Percentiles rank a stretch among this genome's conserved stretches.
Conservation (phyloP, 2,113 vertebrate genomes). For the Seriola rivoliana region DNA sequence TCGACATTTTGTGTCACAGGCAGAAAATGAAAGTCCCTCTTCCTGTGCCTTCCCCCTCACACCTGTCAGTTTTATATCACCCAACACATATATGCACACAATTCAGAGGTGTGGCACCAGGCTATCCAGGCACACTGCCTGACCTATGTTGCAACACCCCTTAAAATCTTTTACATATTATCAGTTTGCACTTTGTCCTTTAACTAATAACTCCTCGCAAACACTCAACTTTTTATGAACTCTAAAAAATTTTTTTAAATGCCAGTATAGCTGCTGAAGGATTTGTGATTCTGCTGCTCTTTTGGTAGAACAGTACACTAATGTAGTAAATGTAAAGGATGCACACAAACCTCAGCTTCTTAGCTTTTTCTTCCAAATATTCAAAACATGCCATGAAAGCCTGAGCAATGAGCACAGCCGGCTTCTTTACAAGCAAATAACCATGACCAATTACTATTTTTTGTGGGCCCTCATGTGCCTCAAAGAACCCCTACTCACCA, state of each 20-base stretch:
- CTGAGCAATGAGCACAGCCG: constrained; percentile 21
- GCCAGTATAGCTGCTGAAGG: not conserved
- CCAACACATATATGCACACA: not conserved
- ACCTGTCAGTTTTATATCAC: not conserved
- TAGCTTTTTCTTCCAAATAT: constrained; percentile 19
- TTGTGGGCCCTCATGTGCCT: constrained; percentile 35
- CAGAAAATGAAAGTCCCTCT: not conserved
- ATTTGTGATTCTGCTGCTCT: not conserved
- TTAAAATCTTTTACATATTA: not conserved
- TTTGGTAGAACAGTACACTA: not conserved
- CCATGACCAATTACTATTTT: constrained; percentile 75
- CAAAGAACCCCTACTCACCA: constrained; percentile 47
- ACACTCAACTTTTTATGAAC: not conserved
- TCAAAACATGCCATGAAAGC: constrained; percentile 12
- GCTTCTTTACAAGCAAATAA: constrained; percentile 70
- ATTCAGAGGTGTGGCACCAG: not conserved
- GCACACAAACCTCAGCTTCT: constrained; percentile 59
- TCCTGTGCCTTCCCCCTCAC: not conserved
- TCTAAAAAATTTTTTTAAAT: not conserved
- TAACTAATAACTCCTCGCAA: not conserved
- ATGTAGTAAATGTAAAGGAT: constrained; percentile 11
- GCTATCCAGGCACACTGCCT: not conserved
- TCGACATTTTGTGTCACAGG: not conserved
- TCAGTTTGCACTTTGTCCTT: not conserved
- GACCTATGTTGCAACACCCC: not conserved